Evolutionary conservation across 1,140 invertebrate genomes (phyloP), one percentile per base, ranked within the genome.

Genomic region (Hyles vespertilio): DNA sequence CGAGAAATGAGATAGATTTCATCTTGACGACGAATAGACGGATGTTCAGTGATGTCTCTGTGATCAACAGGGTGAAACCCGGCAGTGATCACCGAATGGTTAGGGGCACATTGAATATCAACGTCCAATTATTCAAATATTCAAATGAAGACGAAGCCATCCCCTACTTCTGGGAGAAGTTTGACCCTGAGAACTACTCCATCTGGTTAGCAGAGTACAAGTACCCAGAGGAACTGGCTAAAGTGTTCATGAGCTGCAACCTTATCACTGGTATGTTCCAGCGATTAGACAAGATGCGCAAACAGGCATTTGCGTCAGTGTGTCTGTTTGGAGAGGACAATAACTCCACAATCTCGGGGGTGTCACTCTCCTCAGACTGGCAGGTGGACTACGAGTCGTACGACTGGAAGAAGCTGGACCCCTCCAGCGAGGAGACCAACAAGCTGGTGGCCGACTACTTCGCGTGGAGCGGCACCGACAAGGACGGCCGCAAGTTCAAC

Each of bases 81-180:
- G n/a, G n/a, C n/a, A n/a, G n/a, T n/a, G n/a, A n/a, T n/a, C n/a
- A n/a, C n/a, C n/a, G n/a, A n/a, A n/a, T n/a, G n/a, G n/a, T n/a
- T n/a, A n/a, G n/a, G n/a, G n/a, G 94, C 50, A 95, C 93, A 33
- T 99, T 99, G 87, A 93, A 96, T 76, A 95, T 99, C 92, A 98
- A 99, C 77, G 97, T 98, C 79, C n/a, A n/a, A n/a, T n/a, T n/a
- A n/a, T 99, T 98, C 90, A 99, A 99, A 90, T 99, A 99, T 86
- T 99, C 98, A 48, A 99, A 99, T 77, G 96, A 99, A 89, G 96
- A 98, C 57, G 98, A 97, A 79, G 89, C 92, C 36, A 94, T 99
- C 77, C 97, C 98, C 3, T 99, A 98, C 82, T 99, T 99, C 91
- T 99, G 98, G 96, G 93, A 98, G 75, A 97, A 99, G 83, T 99